Percentiles rank a stretch among this genome's conserved stretches.
These are phyloP conservation scores for Gambelia wislizenii DNA, from an alignment of 2,797 vertebrate species.

Conservation along the genomic window DNA sequence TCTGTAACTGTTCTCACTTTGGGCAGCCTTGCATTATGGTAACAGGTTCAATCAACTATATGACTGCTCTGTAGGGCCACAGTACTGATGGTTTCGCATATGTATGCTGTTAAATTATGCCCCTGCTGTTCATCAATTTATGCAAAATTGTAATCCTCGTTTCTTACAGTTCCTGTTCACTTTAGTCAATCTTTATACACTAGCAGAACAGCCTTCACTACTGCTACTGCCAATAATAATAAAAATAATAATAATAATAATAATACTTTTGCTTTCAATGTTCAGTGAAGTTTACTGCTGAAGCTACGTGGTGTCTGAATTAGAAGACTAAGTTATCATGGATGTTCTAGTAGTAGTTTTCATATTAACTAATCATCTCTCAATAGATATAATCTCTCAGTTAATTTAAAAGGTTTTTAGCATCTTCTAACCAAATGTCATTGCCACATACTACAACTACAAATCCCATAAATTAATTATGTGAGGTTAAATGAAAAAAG, in stretches of 20 bases:
- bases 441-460: not conserved
- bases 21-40: constrained; percentile 45
- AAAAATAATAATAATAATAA: too few relatives aligned
- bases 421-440: not conserved
- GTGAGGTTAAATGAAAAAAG: not conserved
- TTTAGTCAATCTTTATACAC: constrained; percentile 69
- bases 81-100: constrained; percentile 68
- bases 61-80: constrained; percentile 59
- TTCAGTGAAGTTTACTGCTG: constrained; percentile 68
- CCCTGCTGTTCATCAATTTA: constrained; percentile 65
- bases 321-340: not conserved
- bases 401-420: not conserved
- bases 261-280: constrained; percentile 60
- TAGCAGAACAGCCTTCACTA: constrained; percentile 52
- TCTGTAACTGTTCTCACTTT: constrained; percentile 24
- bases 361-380: not conserved
- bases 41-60: constrained; percentile 62
- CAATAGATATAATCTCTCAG: not conserved
- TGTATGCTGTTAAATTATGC: constrained; percentile 65
- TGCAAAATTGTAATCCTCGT: constrained; percentile 73
- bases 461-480: not conserved
- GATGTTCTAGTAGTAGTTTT: not conserved
- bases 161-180: constrained; percentile 72
- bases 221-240: constrained; percentile 37
- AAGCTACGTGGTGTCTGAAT: constrained; percentile 46